Evolutionary conservation across 2,797 vertebrate genomes (phyloP).

Genomic region (Smutsia temminckii): DNA sequence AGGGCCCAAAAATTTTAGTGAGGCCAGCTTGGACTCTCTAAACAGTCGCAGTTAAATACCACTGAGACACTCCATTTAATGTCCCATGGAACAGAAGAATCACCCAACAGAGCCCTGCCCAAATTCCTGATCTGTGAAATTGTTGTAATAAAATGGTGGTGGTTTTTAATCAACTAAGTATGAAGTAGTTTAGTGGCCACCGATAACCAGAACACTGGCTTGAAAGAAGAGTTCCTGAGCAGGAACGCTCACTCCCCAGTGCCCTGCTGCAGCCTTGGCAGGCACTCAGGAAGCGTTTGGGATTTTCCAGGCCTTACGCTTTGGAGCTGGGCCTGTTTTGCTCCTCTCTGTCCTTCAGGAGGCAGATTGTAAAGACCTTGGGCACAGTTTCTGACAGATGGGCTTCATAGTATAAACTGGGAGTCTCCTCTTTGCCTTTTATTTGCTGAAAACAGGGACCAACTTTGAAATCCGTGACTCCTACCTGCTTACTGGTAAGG

Average conservation of each 20-base stretch:
- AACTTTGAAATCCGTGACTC: not conserved
- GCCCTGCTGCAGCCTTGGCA: not conserved
- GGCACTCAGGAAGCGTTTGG: not conserved
- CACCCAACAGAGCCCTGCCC: not conserved
- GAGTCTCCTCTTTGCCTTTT: conserved; percentile 9
- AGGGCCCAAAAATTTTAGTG: not conserved
- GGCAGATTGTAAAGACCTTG: not conserved
- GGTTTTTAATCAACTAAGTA: not conserved
- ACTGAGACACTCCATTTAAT: not conserved
- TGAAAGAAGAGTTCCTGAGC: not conserved
- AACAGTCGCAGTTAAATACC: not conserved
- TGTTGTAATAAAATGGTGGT: not conserved
- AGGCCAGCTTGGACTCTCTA: not conserved
- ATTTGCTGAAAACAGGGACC: not conserved
- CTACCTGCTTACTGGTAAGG: not conserved
- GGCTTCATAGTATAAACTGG: not conserved
- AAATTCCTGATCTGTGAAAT: not conserved
- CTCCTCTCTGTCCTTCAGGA: not conserved
- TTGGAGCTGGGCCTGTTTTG: not conserved
- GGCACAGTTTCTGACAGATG: not conserved
- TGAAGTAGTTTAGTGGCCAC: not conserved
- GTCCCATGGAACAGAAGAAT: not conserved
- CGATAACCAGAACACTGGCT: not conserved
- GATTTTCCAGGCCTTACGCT: not conserved
- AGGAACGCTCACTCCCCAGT: not conserved